These are phyloP conservation scores for Rotaria macrura DNA, from an alignment of 2,888 invertebrate species.

Conservation along the genomic window DNA sequence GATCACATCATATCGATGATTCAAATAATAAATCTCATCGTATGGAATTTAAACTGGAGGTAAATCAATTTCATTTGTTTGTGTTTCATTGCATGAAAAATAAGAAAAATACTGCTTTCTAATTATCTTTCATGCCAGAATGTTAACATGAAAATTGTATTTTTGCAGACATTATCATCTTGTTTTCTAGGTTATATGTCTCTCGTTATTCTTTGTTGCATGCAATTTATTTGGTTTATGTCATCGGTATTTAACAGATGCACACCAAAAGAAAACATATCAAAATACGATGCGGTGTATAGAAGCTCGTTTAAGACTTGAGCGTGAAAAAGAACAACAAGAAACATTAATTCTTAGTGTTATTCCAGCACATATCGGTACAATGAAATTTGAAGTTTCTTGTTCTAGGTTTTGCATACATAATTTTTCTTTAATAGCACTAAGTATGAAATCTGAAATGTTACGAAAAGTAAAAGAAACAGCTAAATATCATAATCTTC, in stretches of 20 bases:
- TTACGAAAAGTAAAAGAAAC: constrained; percentile 24
- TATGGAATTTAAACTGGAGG: constrained; percentile 9
- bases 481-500: constrained; percentile 2
- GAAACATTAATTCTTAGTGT: constrained; percentile 80
- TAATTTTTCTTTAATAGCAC: constrained; percentile 54
- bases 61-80: constrained; percentile 32
- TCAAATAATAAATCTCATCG: neutral
- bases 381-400: too few species aligned
- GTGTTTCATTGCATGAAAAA: too few species aligned
- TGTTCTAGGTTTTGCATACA: too few species aligned
- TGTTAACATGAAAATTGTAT: too few species aligned
- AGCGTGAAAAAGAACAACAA: constrained; percentile 83
- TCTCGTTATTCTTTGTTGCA: constrained; percentile 64
- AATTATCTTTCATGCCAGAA: too few species aligned
- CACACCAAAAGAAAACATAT: constrained; percentile 74
- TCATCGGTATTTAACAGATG: constrained; percentile 75
- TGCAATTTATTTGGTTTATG: constrained; percentile 73
- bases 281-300: constrained; percentile 78
- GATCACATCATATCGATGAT: neutral
- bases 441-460: constrained; percentile 79
- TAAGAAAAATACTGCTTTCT: too few species aligned
- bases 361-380: constrained; percentile 73
- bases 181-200: constrained; percentile 62
- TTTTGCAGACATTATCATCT: too few species aligned
- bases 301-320: constrained; percentile 77